Evolutionary conservation across 2,797 vertebrate genomes (phyloP).

Genomic region (Lacerta bilineata): DNA sequence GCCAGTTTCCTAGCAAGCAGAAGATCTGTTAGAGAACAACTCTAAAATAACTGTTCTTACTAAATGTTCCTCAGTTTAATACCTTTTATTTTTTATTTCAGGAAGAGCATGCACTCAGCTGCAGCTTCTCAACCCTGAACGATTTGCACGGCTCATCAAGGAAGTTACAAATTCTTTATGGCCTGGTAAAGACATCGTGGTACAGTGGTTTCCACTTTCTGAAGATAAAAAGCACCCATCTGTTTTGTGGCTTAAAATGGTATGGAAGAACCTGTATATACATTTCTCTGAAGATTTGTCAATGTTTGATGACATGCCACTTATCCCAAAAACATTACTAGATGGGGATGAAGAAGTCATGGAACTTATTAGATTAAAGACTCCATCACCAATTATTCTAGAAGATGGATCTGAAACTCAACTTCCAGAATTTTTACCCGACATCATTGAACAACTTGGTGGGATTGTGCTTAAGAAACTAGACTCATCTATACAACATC

Average conservation of each 20-base stretch:
- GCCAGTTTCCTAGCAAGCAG: neutral
- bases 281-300: constrained; percentile 94
- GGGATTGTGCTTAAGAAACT: constrained; percentile 92
- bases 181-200: constrained; percentile 90
- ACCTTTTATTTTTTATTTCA: constrained; percentile 77
- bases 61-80: constrained; percentile 45
- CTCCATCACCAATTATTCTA: constrained; percentile 91
- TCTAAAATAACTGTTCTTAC: constrained; percentile 1
- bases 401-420: constrained; percentile 87
- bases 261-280: constrained; percentile 98
- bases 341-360: constrained; percentile 82
- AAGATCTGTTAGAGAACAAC: neutral
- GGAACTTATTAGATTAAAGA: constrained; percentile 91
- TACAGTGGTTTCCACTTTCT: constrained; percentile 91
- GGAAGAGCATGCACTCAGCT: constrained; percentile 96
- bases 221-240: constrained; percentile 89
- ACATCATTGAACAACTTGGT: constrained; percentile 91
- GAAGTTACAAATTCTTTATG: constrained; percentile 90
- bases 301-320: constrained; percentile 96
- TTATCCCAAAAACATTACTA: constrained; percentile 90
- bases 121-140: constrained; percentile 92
- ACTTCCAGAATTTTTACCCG: constrained; percentile 87
- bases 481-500: constrained; percentile 93
- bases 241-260: constrained; percentile 91
- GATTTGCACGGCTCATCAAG: constrained; percentile 95